A percentile compares a stretch with the other conserved stretches of the same genome.
These are phyloP conservation scores for Cromileptes altivelis DNA, from an alignment of 2,113 vertebrate genomes.

Conservation along the genomic window DNA sequence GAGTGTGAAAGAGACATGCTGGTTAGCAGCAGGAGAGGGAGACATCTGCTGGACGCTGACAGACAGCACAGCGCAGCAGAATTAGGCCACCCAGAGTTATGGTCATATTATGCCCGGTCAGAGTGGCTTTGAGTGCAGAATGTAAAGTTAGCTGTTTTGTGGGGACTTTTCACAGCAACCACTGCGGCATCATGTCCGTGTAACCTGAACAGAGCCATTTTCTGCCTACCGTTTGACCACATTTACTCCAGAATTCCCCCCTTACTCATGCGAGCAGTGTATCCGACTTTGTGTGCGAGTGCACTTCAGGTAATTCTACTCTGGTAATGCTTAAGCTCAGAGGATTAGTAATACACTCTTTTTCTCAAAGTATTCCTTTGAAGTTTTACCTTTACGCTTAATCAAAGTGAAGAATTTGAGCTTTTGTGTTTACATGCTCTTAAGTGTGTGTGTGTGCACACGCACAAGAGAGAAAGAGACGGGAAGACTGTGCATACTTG, in stretches of 20 bases:
- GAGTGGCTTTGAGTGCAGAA: slow-evolving; percentile 20
- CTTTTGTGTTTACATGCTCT: slow-evolving; percentile 71
- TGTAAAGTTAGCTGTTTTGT: neutral
- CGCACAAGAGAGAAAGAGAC: neutral
- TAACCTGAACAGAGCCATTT: slow-evolving; percentile 13
- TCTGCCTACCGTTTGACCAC: slow-evolving; percentile 30
- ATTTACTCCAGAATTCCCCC: slow-evolving; percentile 43
- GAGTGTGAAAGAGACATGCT: slow-evolving; percentile 50
- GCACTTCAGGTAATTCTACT: slow-evolving; percentile 74
- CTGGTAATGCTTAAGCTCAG: slow-evolving; percentile 65
- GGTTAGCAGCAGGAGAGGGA: slow-evolving; percentile 81
- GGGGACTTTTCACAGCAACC: slow-evolving; percentile 16
- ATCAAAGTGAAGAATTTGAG: slow-evolving; percentile 67
- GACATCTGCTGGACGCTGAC: slow-evolving; percentile 88
- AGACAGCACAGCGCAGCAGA: slow-evolving; percentile 53
- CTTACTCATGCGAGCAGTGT: slow-evolving; percentile 24
- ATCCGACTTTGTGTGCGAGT: slow-evolving; percentile 56
- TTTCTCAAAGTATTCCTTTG: slow-evolving; percentile 75
- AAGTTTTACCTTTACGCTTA: slow-evolving; percentile 73
- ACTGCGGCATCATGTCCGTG: neutral
- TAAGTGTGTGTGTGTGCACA: slow-evolving; percentile 11
- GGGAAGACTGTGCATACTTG: slow-evolving; percentile 45
- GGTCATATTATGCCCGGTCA: slow-evolving; percentile 15
- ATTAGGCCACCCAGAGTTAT: slow-evolving; percentile 52
- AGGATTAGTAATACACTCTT: slow-evolving; percentile 80